Percentiles rank a stretch among this genome's conserved stretches.
Evolutionary conservation across 2,797 vertebrate species (phyloP).

Genomic region (Rhynchotus rufescens): DNA sequence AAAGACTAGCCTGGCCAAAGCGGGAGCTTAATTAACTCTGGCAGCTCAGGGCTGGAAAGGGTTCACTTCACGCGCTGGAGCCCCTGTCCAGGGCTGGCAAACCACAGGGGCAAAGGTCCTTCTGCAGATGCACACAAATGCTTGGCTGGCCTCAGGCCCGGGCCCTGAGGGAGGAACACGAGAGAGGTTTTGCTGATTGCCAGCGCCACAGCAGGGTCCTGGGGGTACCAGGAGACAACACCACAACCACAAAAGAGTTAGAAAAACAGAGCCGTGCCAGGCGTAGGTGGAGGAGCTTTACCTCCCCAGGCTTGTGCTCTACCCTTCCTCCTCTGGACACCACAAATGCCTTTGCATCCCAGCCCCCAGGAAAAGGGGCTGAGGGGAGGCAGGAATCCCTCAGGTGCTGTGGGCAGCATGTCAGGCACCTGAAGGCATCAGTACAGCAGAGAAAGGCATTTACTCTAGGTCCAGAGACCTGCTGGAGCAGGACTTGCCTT

Average conservation of each 20-base stretch:
- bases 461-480: not conserved
- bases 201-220: not conserved
- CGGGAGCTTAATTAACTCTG: slow-evolving; percentile 69
- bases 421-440: not conserved
- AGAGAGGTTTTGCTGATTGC: not conserved
- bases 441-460: not conserved
- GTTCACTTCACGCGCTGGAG: slow-evolving; percentile 45
- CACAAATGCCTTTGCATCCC: not conserved
- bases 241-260: slow-evolving; percentile 57
- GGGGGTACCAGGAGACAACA: not conserved
- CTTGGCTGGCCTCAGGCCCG: slow-evolving; percentile 39
- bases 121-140: slow-evolving; percentile 27
- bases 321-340: not conserved
- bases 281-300: slow-evolving; percentile 20
- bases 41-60: slow-evolving; percentile 68
- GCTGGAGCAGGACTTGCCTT: slow-evolving; percentile 8
- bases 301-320: not conserved
- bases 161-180: slow-evolving; percentile 9
- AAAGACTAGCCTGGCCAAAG: slow-evolving; percentile 56
- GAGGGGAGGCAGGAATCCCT: not conserved
- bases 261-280: slow-evolving; percentile 43
- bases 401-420: not conserved
- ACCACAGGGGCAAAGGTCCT: slow-evolving; percentile 61
- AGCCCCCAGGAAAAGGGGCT: not conserved
- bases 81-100: slow-evolving; percentile 51